Evolutionary conservation across 1,140 invertebrate species (phyloP), one percentile per base, ranked within the genome.

Genomic region (Proctacanthus coquilletti): DNA sequence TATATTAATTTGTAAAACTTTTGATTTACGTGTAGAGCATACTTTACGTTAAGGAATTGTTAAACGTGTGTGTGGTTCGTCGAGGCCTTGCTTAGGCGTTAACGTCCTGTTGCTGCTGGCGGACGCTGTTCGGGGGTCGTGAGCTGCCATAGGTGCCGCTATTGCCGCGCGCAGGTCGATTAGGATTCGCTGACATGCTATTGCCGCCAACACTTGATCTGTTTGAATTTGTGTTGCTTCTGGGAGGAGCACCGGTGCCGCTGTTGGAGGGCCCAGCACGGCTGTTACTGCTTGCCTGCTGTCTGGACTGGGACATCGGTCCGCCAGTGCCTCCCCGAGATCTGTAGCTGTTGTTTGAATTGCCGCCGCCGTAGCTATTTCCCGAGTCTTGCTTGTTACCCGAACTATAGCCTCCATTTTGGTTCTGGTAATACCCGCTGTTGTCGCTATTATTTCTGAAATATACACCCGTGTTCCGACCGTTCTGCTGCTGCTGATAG

Each of bases 251-350:
- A 0, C 49, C 47, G 9, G 47, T 4, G 23, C 23, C 9, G 27
- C n/a, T 10, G 14, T 30, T 38, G 27, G 11, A 1, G 46, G 46
- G 21, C 45, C 48, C 45, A 53, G 42, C n/a, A 53, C 46, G 20
- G 40, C 56, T 55, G 23, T 13, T 13, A 27, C 23, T 13, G 13
- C 23, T 27, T 27, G 8, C 8, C 23, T 27, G 23, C 13, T 13
- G 23, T 8, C 23, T 27, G 13, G 8, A 9, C 13, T 8, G 23
- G 8, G 23, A 13, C 23, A 27, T 27, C 8, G 23, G 23, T 9
- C 23, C 23, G 13, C 23, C n/a, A n/a, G n/a, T n/a, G n/a, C n/a
- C n/a, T n/a, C n/a, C 23, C 8, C 23, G 23, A 8, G 23, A 13
- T 13, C 23, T 8, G 13, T 27, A 27, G 13, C 13, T 27, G 13